Evolutionary conservation across 2,797 vertebrate genomes (phyloP), one percentile per base, ranked within the genome.

Genomic region (Tangara arthus): DNA sequence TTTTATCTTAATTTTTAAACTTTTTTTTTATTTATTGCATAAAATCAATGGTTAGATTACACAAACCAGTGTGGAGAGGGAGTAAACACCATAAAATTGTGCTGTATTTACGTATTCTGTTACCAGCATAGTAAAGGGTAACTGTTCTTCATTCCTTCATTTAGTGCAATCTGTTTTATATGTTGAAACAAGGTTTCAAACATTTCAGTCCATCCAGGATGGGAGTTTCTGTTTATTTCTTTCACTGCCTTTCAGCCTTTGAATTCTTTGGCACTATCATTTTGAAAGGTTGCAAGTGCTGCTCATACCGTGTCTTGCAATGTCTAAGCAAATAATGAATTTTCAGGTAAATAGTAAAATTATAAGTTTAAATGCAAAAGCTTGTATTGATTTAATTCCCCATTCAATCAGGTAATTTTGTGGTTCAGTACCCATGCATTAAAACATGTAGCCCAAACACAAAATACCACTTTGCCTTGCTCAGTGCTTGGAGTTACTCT

Each of bases 351-450:
- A 75, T 34, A 68, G 19, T 77, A 87, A 77, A 75, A 23, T 28
- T 75, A 23, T 63, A 79, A 85, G 57, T 77, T 87, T 82, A 64
- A 87, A 93, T 89, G 79, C 60, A 93, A 91, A 93, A 90, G 35
- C 72, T 83, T 88, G 41, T 90, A 91, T 85, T 93, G 86, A 90
- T 93, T 94, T 71, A 75, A 92, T 92, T 87, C 50, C 22, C 35
- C 18, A 53, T 82, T 91, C 92, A 94, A 84, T 56, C 39, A 47
- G 46, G 53, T 50, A 26, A 77, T 94, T 94, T 78, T 94, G 56
- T 80, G 93, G 47, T 86, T 89, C 82, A 79, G 77, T 87, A 90
- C 53, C 66, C 57, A 66, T 57, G 44, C 37, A 87, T 76, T 89
- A 87, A 80, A 87, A 64, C 32, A 22, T 6, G 44, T 60, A 91